A percentile compares a stretch with the other conserved stretches of the same genome.
These are phyloP conservation scores for Orthosia incerta DNA, from an alignment of 2,888 invertebrate species.

Conservation along the genomic window DNA sequence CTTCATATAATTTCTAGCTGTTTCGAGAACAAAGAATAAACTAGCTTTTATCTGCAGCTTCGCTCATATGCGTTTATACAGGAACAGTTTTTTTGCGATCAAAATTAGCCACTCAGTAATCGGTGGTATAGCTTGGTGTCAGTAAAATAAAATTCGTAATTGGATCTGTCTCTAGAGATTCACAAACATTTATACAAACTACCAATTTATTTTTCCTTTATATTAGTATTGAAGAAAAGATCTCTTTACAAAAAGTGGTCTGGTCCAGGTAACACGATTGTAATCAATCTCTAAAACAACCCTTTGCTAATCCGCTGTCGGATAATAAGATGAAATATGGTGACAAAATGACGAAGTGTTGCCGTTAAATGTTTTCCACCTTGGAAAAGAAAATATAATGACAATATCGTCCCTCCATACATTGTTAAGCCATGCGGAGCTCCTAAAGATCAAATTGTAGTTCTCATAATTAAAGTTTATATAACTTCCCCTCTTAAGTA, in stretches of 20 bases:
- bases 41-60: background rate
- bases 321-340: background rate
- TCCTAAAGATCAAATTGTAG: background rate
- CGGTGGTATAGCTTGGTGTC: background rate
- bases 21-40: background rate
- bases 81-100: no score
- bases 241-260: background rate
- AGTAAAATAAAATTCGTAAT: no score
- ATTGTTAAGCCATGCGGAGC: slow-evolving; percentile 5
- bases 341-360: background rate
- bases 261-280: background rate
- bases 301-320: background rate
- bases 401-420: background rate
- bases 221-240: no score
- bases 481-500: slow-evolving; percentile 1
- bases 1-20: background rate
- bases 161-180: no score
- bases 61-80: background rate
- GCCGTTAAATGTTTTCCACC: background rate
- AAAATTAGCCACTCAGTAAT: background rate
- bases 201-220: no score
- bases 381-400: background rate
- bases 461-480: slow-evolving; percentile 23
- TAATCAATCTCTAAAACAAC: background rate
- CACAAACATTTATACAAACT: no score